Evolutionary conservation across 2,113 vertebrate genomes (phyloP), one percentile per base, ranked within the genome.

Genomic region (Gadus macrocephalus): DNA sequence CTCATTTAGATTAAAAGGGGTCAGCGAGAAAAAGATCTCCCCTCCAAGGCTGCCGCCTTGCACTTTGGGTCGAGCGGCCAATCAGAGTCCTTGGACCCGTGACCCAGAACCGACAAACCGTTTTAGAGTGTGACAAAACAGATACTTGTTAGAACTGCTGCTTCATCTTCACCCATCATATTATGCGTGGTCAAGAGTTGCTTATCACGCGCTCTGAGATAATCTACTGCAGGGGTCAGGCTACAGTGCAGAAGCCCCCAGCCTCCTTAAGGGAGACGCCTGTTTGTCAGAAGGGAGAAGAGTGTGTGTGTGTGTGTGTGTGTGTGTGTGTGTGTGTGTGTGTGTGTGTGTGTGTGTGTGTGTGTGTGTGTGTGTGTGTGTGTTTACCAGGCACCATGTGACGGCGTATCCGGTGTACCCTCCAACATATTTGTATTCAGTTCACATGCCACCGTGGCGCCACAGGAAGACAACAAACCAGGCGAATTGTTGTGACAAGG

Each of bases 311-410:
- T 49, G 80, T 90, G 85, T 74, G 42, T 49, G 42, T 49, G 42
- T 49, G 42, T 49, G 42, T 49, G 42, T 49, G 42, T 49, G 42
- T 49, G 42, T 49, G 42, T 49, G 42, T 49, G 72, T 66, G 87
- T 75, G 58, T 66, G 79, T 90, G 87, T 76, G 58, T 66, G 80
- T 90, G 85, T 74, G 42, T 49, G 42, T 49, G 42, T 49, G 42
- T 49, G 42, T 49, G 42, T 49, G 42, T 49, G 42, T 49, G 42
- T 12, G 42, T 49, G 42, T 49, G 42, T 12, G 42, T 49, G 72
- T 66, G 87, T 75, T 55, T 66, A 79, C 90, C 78, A 83, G 83
- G 75, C 84, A 86, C 71, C 92, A 91, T 91, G 90, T 92, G 91
- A 91, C 76, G 61, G 72, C 62, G 82, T 86, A 89, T 90, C 88